phyloP scores from a whole-genome alignment of 2,888 invertebrate genomes.

The Apotomis betuletana region DNA sequence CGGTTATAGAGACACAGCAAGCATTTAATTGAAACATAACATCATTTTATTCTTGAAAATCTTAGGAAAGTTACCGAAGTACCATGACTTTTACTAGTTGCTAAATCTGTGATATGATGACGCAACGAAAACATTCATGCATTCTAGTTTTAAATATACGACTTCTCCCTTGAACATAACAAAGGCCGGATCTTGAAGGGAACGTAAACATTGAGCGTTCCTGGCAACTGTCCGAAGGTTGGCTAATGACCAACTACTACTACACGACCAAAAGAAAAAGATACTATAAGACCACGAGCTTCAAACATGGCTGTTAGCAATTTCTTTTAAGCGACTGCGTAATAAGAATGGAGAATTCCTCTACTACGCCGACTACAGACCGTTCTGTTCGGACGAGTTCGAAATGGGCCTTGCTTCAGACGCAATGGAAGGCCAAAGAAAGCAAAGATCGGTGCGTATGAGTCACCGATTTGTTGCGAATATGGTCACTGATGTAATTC shows the following conservation, averaged over 20 bases:
- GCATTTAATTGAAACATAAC: too few relatives aligned
- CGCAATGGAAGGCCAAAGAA: background rate
- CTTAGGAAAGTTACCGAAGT: too few relatives aligned
- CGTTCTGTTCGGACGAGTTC: background rate
- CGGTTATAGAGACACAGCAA: too few relatives aligned
- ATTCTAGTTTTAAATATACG: slow-evolving; percentile 32
- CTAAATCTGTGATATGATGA: slow-evolving; percentile 5
- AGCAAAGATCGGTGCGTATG: background rate
- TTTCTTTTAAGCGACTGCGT: background rate
- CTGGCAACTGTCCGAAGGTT: slow-evolving; percentile 68
- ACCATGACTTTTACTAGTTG: background rate
- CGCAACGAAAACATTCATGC: slow-evolving; percentile 21
- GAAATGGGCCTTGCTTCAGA: background rate
- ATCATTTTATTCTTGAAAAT: too few relatives aligned
- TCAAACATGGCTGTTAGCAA: background rate
- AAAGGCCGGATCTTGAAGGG: slow-evolving; percentile 62
- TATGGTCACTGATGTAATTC: background rate
- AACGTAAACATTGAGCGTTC: slow-evolving; percentile 49
- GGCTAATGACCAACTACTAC: slow-evolving; percentile 53
- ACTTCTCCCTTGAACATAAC: slow-evolving; percentile 55
- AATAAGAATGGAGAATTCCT: slow-evolving; percentile 44
- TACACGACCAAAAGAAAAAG: slow-evolving; percentile 39
- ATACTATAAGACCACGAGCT: background rate
- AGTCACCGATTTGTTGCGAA: background rate
- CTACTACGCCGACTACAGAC: slow-evolving; percentile 44